Evolutionary conservation across 2,888 invertebrate species (phyloP), one percentile per base, ranked within the genome.

Genomic region (Pasiphila rectangulata): DNA sequence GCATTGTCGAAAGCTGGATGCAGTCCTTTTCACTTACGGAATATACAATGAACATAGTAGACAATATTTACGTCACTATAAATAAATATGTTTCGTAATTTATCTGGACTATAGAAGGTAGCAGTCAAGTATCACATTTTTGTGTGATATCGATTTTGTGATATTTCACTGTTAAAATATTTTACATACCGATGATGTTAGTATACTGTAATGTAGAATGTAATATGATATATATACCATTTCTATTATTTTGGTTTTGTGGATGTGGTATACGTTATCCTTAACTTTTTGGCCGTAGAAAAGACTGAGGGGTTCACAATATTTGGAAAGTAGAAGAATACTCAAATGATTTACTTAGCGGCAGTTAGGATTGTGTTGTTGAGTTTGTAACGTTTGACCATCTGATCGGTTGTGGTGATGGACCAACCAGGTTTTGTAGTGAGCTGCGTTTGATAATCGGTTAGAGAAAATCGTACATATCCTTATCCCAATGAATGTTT

Each of bases 171-270:
- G 79, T 72, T 63, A 60, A 21, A 73, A 79, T 87, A 87, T 88
- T 87, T 87, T 87, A 84, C 83, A 86, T 84, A 86, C 86, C 77
- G 81, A 86, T 79, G 83, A 86, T 79, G 83, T 85, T 84, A 87
- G 86, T 80, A 53, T 79, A 79, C 72, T 79, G 76, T 79, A 79
- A 72, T 54, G 59, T 78, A 83, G 75, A 69, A 56, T 64, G 69
- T 79, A 75, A 50, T 60, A 77, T 75, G 73, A 65, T 77, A 73
- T 79, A 74, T 72, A 73, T 79, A 74, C 73, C 77, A 77, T 79
- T 85, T 77, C 64, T 70, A 72, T 73, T 81, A 40, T 50, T 52
- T 53, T 50, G 35, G 34, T 50, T 40, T 40, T 24, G 53, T 54
- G 52, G 40, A 40, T 67, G 69, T 73, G 64, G 71, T 74, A 71